phyloP scores from a whole-genome alignment of 2,888 invertebrate species.

The Anthrax anthrax region DNA sequence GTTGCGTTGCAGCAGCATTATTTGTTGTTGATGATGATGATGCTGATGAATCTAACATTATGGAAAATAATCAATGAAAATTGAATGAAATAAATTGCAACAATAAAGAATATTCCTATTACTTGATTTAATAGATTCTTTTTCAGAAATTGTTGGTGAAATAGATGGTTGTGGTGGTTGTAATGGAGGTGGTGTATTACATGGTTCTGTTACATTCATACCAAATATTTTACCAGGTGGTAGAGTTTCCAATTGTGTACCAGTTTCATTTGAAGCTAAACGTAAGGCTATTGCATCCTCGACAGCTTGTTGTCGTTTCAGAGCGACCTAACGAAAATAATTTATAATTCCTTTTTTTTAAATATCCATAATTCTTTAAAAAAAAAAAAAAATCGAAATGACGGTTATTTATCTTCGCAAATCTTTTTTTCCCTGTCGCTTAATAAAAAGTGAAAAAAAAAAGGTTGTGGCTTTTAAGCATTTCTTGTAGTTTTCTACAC shows the following conservation, averaged over 20 bases:
- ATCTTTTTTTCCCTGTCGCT: no score
- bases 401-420: no score
- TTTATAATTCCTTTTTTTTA: no score
- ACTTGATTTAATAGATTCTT: constrained; percentile 11
- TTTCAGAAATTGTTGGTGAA: constrained; percentile 10
- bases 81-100: background rate
- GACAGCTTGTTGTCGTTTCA: constrained; percentile 92
- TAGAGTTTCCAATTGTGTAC: constrained; percentile 53
- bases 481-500: no score
- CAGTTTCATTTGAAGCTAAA: constrained; percentile 70
- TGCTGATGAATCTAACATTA: constrained; percentile 13
- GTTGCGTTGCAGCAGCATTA: constrained; percentile 16
- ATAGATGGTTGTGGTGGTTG: constrained; percentile 3
- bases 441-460: no score
- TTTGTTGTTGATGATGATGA: constrained; percentile 1
- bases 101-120: background rate
- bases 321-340: constrained; percentile 77
- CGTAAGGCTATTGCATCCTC: constrained; percentile 93
- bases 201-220: constrained; percentile 68
- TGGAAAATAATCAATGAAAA: background rate
- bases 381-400: no score
- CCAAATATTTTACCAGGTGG: constrained; percentile 88
- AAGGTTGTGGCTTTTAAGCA: no score
- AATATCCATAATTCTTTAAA: no score
- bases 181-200: constrained; percentile 32